Base-by-base conservation (phyloP, 2,113 vertebrate genomes). In the Verasper variegatus region DNA sequence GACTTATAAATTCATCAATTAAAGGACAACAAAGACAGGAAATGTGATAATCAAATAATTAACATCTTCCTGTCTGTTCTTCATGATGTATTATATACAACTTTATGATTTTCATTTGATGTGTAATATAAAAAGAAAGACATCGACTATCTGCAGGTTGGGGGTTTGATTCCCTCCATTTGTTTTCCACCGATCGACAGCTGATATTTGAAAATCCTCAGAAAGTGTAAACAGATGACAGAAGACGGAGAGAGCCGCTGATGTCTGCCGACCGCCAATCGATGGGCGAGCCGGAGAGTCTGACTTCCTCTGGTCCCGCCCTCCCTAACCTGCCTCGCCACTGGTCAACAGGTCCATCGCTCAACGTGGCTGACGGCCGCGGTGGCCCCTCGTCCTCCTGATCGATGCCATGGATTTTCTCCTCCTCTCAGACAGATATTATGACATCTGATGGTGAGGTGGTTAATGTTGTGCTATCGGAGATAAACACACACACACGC, bases 351-450 rank as follows among this genome's bases (percentile, higher is more conserved):
- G 90, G 74, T 91, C 76, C 87, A 92, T 93, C 92, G 77, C 77
- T 93, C 92, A 90, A 2, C 17, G 1, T 80, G 82, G 91, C 23
- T 67, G 89, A 82, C 89, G 66, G 81, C 81, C 64, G 81, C 69
- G 60, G 86, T 60, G 60, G 86, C 81, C 66, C 65, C 81, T 88
- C 73, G 35, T 78, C 64, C 47, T 42, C 52, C 74, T 15, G 61
- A 83, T 94, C 91, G 60, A 93, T 93, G 4, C 7, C 56, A 91
- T 91, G 73, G 91, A 94, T 92, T 81, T 86, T 13, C 55, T 87
- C 17, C 55, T 82, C 47, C 62, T 75, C 74, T 80, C 51, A 68
- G 64, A 68, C 71, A 70, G 83, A 78, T 84, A 84, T 86, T 82
- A 90, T 89, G 89, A 91, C 86, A 88, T 92, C 87, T 88, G 83